These are phyloP conservation scores for Euphydryas editha DNA, from an alignment of 2,888 invertebrate species.

Conservation along the genomic window DNA sequence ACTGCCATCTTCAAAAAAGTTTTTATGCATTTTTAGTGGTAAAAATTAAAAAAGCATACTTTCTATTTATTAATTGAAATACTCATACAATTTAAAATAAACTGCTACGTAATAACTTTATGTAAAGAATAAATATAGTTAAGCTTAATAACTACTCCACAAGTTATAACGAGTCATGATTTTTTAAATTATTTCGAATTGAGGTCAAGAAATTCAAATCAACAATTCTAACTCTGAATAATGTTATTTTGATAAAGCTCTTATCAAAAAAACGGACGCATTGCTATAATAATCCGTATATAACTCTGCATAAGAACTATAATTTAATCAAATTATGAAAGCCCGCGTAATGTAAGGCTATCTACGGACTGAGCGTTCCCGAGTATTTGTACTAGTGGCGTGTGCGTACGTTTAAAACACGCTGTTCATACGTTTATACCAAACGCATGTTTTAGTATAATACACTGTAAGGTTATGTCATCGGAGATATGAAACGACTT, in stretches of 20 bases:
- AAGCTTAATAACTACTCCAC: slow-evolving; percentile 31
- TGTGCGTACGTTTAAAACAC: too few relatives aligned
- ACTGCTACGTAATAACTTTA: slow-evolving; percentile 26
- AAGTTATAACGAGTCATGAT: slow-evolving; percentile 42
- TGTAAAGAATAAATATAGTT: slow-evolving; percentile 35
- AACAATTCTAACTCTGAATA: slow-evolving; percentile 44
- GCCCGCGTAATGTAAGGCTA: slow-evolving; percentile 2
- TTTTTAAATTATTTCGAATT: slow-evolving; percentile 44
- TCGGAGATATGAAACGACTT: too few relatives aligned
- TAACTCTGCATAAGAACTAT: slow-evolving; percentile 6
- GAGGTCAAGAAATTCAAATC: slow-evolving; percentile 48
- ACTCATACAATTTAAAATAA: slow-evolving; percentile 5
- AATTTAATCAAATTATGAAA: slow-evolving; percentile 19
- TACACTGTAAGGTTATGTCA: too few relatives aligned
- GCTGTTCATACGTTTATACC: too few relatives aligned
- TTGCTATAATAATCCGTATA: slow-evolving; percentile 16
- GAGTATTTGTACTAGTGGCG: too few relatives aligned
- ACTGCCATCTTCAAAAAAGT: too few relatives aligned
- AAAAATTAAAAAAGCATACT: not conserved
- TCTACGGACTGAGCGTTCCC: too few relatives aligned
- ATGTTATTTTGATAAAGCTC: slow-evolving; percentile 43
- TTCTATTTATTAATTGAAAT: not conserved
- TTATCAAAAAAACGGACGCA: slow-evolving; percentile 5
- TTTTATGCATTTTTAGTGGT: not conserved
- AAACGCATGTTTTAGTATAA: too few relatives aligned